Evolutionary conservation across 2,888 invertebrate genomes (phyloP).

Genomic region (Epistrophe eligans): DNA sequence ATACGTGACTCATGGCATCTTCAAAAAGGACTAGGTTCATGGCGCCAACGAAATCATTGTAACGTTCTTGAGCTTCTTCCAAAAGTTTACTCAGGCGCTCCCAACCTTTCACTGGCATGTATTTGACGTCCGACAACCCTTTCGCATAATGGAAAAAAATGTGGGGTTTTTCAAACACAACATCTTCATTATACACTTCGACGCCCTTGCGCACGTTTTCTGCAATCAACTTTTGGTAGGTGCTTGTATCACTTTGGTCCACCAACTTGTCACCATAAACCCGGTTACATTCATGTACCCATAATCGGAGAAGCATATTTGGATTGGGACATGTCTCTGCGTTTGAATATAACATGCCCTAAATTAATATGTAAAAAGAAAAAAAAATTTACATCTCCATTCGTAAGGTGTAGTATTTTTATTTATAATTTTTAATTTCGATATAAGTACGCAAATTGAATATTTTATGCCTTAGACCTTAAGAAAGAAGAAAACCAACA

Average conservation of each 20-base stretch:
- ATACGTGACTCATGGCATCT: slow-evolving; percentile 96
- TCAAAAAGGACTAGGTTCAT: slow-evolving; percentile 98
- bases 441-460: too few relatives aligned
- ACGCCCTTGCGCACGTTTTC: slow-evolving; percentile 93
- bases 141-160: slow-evolving; percentile 96
- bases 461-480: too few relatives aligned
- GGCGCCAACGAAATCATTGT: slow-evolving; percentile 95
- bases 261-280: slow-evolving; percentile 97
- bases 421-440: too few relatives aligned
- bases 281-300: slow-evolving; percentile 95
- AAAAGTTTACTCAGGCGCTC: slow-evolving; percentile 89
- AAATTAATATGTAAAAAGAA: slow-evolving; percentile 46
- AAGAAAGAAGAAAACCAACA: too few relatives aligned
- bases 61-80: slow-evolving; percentile 91
- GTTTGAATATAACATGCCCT: slow-evolving; percentile 94
- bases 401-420: too few relatives aligned
- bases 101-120: slow-evolving; percentile 91
- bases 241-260: slow-evolving; percentile 90
- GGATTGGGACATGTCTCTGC: slow-evolving; percentile 89
- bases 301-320: slow-evolving; percentile 91
- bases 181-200: slow-evolving; percentile 89
- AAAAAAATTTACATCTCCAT: too few relatives aligned
- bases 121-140: slow-evolving; percentile 96
- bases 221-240: slow-evolving; percentile 88
- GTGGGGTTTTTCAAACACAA: slow-evolving; percentile 90